A percentile compares a stretch with the other conserved stretches of the same genome.
These are phyloP conservation scores for Trichogramma evanescens DNA, from an alignment of 2,888 invertebrate species.

Conservation along the genomic window DNA sequence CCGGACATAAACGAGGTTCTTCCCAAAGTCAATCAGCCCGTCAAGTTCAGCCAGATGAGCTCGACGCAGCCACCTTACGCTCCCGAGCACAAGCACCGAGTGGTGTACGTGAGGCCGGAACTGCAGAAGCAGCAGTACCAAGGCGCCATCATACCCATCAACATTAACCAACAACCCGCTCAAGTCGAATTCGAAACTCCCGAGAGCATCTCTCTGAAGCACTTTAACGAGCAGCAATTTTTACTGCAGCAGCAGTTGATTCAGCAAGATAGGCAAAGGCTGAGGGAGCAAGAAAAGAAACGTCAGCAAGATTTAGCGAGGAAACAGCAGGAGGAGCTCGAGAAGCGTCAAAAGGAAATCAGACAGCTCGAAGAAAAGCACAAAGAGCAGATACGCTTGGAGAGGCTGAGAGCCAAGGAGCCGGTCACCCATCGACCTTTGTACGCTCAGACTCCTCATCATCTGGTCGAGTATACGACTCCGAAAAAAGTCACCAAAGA, in stretches of 20 bases:
- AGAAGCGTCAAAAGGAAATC: constrained; percentile 33
- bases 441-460: no score
- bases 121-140: constrained; percentile 29
- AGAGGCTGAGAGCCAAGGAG: not conserved
- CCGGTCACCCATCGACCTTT: no score
- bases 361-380: constrained; percentile 29
- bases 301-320: constrained; percentile 34
- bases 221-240: constrained; percentile 43
- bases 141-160: constrained; percentile 31
- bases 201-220: constrained; percentile 42
- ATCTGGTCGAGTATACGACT: no score
- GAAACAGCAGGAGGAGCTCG: constrained; percentile 33
- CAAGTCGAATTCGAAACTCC: constrained; percentile 39
- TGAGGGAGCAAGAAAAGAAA: constrained; percentile 38
- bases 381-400: constrained; percentile 22
- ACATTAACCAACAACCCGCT: constrained; percentile 28
- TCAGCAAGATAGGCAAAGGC: constrained; percentile 37
- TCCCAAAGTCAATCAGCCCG: constrained; percentile 35
- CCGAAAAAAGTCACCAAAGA: no score
- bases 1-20: constrained; percentile 41
- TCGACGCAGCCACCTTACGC: constrained; percentile 15
- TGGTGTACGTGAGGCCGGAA: constrained; percentile 32
- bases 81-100: constrained; percentile 29
- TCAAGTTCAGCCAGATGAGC: constrained; percentile 33
- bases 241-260: constrained; percentile 39